Evolutionary conservation across 2,113 vertebrate species (phyloP).

Genomic region (Corythaixoides concolor): DNA sequence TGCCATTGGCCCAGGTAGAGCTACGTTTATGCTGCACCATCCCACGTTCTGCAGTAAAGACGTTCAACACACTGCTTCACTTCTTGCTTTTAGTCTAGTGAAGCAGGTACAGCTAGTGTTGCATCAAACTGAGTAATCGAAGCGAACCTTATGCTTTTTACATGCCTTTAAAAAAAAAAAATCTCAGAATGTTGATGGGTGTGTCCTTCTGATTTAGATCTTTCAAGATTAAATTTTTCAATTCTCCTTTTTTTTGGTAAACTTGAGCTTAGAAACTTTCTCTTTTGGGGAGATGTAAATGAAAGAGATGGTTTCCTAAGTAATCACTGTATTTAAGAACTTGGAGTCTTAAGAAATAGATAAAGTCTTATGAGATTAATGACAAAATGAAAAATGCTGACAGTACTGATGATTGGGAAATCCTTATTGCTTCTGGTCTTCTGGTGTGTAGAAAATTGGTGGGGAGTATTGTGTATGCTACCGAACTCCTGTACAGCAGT

Average conservation of each 20-base stretch:
- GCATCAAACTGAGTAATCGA: background rate
- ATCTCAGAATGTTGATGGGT: rapidly evolving
- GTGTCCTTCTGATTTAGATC: background rate
- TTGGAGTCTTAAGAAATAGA: background rate
- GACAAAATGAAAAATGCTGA: background rate
- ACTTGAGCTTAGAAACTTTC: background rate
- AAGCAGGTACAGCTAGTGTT: rapidly evolving
- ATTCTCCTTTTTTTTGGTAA: background rate
- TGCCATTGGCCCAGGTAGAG: rapidly evolving
- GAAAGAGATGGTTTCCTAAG: background rate
- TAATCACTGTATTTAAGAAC: background rate
- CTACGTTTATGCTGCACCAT: background rate
- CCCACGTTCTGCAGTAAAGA: rapidly evolving
- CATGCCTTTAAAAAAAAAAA: background rate
- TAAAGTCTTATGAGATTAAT: background rate
- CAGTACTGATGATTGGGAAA: background rate
- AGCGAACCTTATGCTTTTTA: background rate
- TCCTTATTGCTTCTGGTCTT: background rate
- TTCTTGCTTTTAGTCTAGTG: background rate
- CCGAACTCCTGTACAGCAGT: background rate
- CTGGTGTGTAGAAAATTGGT: background rate
- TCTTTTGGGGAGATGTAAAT: background rate
- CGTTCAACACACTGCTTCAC: rapidly evolving
- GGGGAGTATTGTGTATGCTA: background rate
- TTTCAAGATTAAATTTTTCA: background rate